Conservation (phyloP, 2,797 vertebrate genomes). For the Chloroceryle amazona region DNA sequence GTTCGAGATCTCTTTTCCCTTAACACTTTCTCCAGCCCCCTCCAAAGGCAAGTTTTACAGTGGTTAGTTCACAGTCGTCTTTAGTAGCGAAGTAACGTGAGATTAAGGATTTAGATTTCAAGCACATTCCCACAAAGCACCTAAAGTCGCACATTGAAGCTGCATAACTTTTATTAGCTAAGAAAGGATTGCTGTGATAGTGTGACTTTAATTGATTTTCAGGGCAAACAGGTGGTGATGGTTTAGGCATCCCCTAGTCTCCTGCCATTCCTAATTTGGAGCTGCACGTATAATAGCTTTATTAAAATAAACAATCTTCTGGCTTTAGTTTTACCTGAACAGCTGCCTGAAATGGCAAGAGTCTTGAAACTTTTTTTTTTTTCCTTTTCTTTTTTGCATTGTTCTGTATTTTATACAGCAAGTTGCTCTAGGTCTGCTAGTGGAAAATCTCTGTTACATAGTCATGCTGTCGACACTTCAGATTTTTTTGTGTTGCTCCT, state of each 20-base stretch:
- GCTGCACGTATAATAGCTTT: slow-evolving; percentile 69
- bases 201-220: slow-evolving; percentile 82
- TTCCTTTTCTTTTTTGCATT: not conserved
- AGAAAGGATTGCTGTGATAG: slow-evolving; percentile 59
- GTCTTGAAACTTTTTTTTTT: not conserved
- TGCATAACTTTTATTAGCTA: slow-evolving; percentile 76
- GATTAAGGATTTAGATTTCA: slow-evolving; percentile 63
- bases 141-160: slow-evolving; percentile 41
- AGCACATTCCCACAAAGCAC: slow-evolving; percentile 47
- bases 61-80: slow-evolving; percentile 18
- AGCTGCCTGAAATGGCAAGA: slow-evolving; percentile 69
- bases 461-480: not conserved
- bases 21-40: not conserved
- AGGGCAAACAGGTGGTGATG: slow-evolving; percentile 79
- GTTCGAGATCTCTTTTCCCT: not conserved
- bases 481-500: not conserved
- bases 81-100: slow-evolving; percentile 30
- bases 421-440: not conserved
- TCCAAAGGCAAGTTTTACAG: slow-evolving; percentile 24
- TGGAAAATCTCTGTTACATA: slow-evolving; percentile 11
- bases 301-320: slow-evolving; percentile 79
- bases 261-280: slow-evolving; percentile 75
- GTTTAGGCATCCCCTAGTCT: slow-evolving; percentile 70
- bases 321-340: slow-evolving; percentile 72
- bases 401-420: slow-evolving; percentile 18